Conservation (phyloP, 2,888 invertebrate species). For the Autographa gamma region DNA sequence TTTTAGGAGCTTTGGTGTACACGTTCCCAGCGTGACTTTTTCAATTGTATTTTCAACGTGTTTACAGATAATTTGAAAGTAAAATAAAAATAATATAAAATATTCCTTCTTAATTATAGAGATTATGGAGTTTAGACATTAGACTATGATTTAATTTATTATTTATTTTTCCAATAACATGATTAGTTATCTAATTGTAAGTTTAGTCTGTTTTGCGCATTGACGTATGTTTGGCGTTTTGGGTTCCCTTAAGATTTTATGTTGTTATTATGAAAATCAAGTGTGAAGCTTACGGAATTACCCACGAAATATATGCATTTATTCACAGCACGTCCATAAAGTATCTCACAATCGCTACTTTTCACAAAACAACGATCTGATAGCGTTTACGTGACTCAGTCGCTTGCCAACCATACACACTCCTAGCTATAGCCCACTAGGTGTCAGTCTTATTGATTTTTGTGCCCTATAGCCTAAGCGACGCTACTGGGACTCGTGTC, state of each 20-base stretch:
- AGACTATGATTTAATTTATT: too few species aligned
- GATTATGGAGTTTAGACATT: too few species aligned
- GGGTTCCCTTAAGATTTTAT: neutral
- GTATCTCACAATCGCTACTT: conserved; percentile 62
- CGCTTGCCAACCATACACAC: conserved; percentile 54
- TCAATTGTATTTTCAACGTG: too few species aligned
- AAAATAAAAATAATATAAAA: too few species aligned
- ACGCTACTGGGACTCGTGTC: conserved; percentile 26
- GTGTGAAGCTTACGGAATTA: conserved; percentile 40
- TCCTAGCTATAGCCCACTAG: conserved; percentile 55
- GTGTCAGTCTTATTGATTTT: conserved; percentile 72
- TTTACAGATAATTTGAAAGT: too few species aligned
- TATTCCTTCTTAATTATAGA: too few species aligned
- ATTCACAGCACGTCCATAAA: conserved; percentile 55
- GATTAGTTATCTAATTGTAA: neutral
- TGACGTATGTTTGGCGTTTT: neutral
- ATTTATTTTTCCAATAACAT: too few species aligned
- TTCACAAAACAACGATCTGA: conserved; percentile 63
- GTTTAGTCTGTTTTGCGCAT: neutral
- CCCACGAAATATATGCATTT: conserved; percentile 46
- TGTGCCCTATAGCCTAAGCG: conserved; percentile 61
- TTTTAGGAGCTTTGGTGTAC: conserved; percentile 2
- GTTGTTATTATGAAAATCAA: conserved; percentile 31
- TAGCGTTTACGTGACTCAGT: conserved; percentile 61
- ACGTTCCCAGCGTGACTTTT: neutral